Evolutionary conservation across 35 echinoderm and acorn worm species (phyloP), one percentile per base, ranked within the genome.

Genomic region (Lytechinus pictus): DNA sequence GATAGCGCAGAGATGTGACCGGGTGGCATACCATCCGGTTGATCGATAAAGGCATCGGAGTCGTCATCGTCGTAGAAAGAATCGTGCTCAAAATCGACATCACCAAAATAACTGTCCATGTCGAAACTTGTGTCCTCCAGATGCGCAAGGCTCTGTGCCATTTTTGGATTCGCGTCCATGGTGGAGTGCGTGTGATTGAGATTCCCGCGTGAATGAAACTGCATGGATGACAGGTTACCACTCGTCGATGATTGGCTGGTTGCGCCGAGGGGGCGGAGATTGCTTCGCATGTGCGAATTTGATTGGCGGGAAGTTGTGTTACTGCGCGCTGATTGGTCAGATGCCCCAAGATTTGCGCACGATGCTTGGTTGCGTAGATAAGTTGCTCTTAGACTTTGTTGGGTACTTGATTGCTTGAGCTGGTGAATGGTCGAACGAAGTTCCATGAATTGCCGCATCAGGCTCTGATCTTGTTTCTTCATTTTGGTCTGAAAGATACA

Each of bases 351-450:
- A 57, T 93, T 93, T 0, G 92, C 54, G 92, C 92, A 93, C 24
- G 92, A 93, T 54, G 27, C 10, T 54, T 93, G 92, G 52, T 93
- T 93, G n/a, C 92, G 92, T 54, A 93, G 54, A 28, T 57, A 57
- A 10, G 92, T 57, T 55, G 92, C 53, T 54, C 92, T 54, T 10
- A 57, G 52, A 27, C 52, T 55, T 10, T 57, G 28, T 28, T 93
- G 92, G 1, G 54, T 57, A 57, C 54, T 93, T 27, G 29, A 53
- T 24, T 54, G 92, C 27, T 93, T 93, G n/a, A 93, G 53, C 53
- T 93, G 92, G 28, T 93, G 92, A 4, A 93, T 93, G 54, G 92
- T 93, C 53, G 92, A 93, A 93, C 92, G 92, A 11, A 93, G 92
- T 55, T 57, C 92, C 92, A 93, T 93, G 54, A 93, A 93, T 27